A percentile compares a stretch with the other conserved stretches of the same genome.
Conservation (phyloP, 1,140 invertebrate species). For the Aphelinus atriplicis region DNA sequence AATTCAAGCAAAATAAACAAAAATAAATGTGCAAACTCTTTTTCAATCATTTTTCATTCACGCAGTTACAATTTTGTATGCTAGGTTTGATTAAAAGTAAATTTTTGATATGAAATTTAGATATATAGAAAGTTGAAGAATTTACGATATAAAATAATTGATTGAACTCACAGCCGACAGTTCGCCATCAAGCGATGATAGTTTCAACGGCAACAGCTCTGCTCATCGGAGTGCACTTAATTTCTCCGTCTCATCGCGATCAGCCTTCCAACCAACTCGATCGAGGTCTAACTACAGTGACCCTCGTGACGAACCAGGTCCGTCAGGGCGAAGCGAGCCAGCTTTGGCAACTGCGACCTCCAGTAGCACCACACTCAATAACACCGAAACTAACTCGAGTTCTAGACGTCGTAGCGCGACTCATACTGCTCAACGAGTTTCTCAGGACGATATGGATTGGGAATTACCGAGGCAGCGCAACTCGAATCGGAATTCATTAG, state of each 20-base stretch:
- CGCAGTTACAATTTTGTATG: too few relatives aligned
- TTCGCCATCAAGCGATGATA: slow-evolving; percentile 52
- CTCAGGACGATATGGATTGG: neutral
- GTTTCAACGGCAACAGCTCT: slow-evolving; percentile 31
- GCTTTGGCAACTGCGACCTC: neutral
- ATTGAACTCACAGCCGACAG: slow-evolving; percentile 23
- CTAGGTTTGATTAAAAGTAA: too few relatives aligned
- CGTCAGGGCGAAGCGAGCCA: neutral
- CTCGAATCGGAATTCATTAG: neutral
- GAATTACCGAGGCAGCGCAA: neutral
- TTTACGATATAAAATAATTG: too few relatives aligned
- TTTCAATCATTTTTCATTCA: too few relatives aligned
- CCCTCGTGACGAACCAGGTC: slow-evolving; percentile 36
- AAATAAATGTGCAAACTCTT: too few relatives aligned
- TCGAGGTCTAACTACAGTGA: neutral
- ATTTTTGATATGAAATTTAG: too few relatives aligned
- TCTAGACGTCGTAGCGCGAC: neutral
- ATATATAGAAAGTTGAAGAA: too few relatives aligned
- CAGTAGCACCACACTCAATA: neutral
- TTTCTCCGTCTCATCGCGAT: slow-evolving; percentile 59
- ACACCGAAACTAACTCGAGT: neutral
- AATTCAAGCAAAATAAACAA: too few relatives aligned
- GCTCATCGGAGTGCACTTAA: slow-evolving; percentile 43
- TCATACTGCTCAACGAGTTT: neutral
- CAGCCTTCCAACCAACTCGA: slow-evolving; percentile 57